Conservation (phyloP, 2,113 vertebrate species). For the Crocuta crocuta region DNA sequence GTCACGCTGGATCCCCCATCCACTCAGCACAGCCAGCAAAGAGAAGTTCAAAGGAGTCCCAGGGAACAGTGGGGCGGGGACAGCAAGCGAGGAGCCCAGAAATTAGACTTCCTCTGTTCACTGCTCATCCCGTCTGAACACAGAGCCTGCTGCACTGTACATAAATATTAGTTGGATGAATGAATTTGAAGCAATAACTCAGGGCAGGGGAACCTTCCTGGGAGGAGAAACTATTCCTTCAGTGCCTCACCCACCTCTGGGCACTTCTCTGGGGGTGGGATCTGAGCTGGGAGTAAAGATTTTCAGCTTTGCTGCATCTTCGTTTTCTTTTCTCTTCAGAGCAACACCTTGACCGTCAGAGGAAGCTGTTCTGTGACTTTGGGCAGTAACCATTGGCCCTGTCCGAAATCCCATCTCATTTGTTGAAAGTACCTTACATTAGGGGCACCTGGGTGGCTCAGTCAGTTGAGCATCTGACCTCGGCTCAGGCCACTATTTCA, state of each 20-base stretch:
- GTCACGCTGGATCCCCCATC: background rate
- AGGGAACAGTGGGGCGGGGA: no score
- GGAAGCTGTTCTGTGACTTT: background rate
- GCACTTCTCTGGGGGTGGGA: no score
- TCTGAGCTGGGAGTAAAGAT: background rate
- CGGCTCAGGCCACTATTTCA: no score
- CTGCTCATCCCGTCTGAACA: background rate
- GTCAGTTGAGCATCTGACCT: no score
- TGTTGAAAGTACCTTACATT: background rate
- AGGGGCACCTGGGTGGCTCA: no score
- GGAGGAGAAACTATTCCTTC: background rate
- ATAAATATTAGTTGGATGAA: background rate
- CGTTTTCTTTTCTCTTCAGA: constrained; percentile 4
- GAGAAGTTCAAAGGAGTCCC: background rate
- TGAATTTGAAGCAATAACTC: background rate
- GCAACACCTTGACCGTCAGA: background rate
- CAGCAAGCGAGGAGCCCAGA: background rate
- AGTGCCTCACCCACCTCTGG: background rate
- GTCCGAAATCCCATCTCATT: background rate
- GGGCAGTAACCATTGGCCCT: background rate
- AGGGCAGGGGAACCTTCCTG: background rate
- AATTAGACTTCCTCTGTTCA: background rate
- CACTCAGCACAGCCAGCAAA: background rate
- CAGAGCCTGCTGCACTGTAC: background rate
- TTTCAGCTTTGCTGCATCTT: background rate